These are phyloP conservation scores for Galeopsomyia nigrocyanea DNA, from an alignment of 2,888 invertebrate genomes.

Conservation along the genomic window DNA sequence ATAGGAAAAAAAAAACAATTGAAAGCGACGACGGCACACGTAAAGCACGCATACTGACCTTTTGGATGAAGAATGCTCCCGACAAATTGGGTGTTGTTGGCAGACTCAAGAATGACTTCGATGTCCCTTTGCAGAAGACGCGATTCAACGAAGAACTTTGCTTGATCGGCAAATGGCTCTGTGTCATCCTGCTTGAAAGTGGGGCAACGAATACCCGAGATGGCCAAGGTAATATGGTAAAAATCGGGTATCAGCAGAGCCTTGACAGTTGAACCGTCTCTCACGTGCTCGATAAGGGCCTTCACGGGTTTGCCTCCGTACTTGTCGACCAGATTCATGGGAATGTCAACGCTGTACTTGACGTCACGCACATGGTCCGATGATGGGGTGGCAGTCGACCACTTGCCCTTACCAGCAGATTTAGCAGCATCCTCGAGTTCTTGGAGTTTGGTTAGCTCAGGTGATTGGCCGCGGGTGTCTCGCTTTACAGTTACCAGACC, in stretches of 20 bases:
- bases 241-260: conserved; percentile 92
- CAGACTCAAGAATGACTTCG: conserved; percentile 90
- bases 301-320: conserved; percentile 87
- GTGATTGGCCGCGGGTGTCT: conserved; percentile 75
- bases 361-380: conserved; percentile 86
- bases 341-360: conserved; percentile 90
- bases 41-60: conserved; percentile 65
- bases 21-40: no score
- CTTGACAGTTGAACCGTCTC: conserved; percentile 96
- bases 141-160: conserved; percentile 93
- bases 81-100: conserved; percentile 93
- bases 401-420: conserved; percentile 88
- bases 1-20: no score
- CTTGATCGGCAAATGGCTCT: conserved; percentile 88
- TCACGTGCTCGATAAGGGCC: conserved; percentile 96
- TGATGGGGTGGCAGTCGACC: conserved; percentile 70
- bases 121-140: conserved; percentile 92
- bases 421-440: conserved; percentile 94
- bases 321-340: conserved; percentile 86
- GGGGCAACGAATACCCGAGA: conserved; percentile 91
- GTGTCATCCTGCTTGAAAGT: conserved; percentile 83
- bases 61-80: conserved; percentile 94
- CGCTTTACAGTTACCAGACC: conserved; percentile 88
- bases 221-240: conserved; percentile 93
- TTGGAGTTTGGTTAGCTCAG: conserved; percentile 78